Conservation (phyloP, 2,113 vertebrate species). For the Ia io region DNA sequence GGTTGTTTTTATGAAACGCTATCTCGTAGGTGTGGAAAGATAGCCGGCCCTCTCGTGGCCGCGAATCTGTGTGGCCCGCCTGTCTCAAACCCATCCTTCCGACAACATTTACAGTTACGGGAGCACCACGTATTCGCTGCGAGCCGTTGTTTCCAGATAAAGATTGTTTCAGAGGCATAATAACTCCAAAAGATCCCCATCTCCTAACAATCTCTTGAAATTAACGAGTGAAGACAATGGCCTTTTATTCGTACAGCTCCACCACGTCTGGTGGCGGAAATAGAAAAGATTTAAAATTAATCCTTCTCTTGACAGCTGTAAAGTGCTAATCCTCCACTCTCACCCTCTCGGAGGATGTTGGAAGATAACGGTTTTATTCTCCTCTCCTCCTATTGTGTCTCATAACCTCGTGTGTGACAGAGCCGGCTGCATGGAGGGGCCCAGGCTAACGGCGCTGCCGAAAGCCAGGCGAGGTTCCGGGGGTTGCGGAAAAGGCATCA, state of each 20-base stretch:
- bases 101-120: not conserved
- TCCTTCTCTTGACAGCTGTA: constrained; percentile 53
- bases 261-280: not conserved
- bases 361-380: constrained; percentile 1
- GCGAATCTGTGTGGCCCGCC: not conserved
- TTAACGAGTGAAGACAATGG: not conserved
- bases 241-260: not conserved
- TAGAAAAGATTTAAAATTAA: not conserved
- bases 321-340: not conserved
- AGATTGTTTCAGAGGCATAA: constrained; percentile 16
- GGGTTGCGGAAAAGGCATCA: not conserved
- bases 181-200: not conserved
- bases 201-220: constrained; percentile 27
- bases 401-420: not conserved
- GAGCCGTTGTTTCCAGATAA: constrained; percentile 13
- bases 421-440: not conserved
- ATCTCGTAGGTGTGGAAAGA: not conserved
- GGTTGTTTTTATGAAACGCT: not conserved
- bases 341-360: not conserved
- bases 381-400: not conserved
- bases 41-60: not conserved
- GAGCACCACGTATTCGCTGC: not conserved
- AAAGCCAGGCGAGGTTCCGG: not conserved
- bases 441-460: not conserved
- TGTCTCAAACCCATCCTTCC: not conserved